Conservation (phyloP, 2,113 vertebrate genomes). For the Dicerorhinus sumatrensis region DNA sequence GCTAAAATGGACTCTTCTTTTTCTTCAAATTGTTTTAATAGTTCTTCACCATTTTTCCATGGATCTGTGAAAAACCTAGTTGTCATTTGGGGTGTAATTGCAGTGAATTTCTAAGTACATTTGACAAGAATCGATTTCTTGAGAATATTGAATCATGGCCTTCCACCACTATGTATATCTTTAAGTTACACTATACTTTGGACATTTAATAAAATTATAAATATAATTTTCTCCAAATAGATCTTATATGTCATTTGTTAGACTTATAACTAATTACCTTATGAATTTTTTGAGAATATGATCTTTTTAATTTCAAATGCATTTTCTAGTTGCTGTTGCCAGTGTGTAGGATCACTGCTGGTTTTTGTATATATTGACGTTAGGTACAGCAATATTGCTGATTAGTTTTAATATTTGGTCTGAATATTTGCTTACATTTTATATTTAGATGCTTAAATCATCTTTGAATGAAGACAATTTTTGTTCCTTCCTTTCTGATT, state of each 20-base stretch:
- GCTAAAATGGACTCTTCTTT: not conserved
- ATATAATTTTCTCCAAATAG: not conserved
- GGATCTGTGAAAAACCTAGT: not conserved
- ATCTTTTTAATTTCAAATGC: conserved; percentile 8
- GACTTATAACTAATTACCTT: not conserved
- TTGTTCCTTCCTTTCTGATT: not conserved
- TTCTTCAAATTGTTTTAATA: not conserved
- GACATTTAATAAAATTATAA: not conserved
- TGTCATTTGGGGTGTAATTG: not conserved
- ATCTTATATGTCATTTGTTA: not conserved
- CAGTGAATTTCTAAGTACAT: not conserved
- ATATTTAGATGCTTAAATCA: not conserved
- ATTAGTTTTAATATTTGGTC: not conserved
- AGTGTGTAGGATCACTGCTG: not conserved
- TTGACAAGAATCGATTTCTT: not conserved
- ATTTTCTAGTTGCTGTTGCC: not conserved
- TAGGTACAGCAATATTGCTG: not conserved
- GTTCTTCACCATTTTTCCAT: not conserved
- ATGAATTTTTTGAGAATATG: not conserved
- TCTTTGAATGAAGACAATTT: not conserved
- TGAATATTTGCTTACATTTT: conserved; percentile 6
- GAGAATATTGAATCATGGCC: not conserved
- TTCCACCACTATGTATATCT: not conserved
- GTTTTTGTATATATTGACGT: not conserved
- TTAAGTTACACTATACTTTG: not conserved